A percentile compares a stretch with the other conserved stretches of the same genome.
These are phyloP conservation scores for Pygoscelis antarcticus DNA, from an alignment of 2,113 vertebrate genomes.

Conservation along the genomic window DNA sequence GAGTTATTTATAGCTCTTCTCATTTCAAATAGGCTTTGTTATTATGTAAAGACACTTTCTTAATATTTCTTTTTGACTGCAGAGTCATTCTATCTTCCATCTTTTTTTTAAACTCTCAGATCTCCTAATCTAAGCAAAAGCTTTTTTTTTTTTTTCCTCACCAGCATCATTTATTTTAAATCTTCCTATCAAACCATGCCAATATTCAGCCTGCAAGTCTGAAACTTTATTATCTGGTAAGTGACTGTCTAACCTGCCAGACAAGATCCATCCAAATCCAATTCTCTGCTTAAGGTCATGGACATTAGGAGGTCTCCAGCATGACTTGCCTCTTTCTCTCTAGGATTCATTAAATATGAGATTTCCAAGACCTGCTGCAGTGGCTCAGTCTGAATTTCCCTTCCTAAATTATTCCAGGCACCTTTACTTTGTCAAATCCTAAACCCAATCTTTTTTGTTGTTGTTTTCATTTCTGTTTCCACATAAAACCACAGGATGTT, in stretches of 20 bases:
- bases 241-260: not conserved
- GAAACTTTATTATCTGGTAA: not conserved
- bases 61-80: not conserved
- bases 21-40: not conserved
- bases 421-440: not conserved
- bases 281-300: not conserved
- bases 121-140: not conserved
- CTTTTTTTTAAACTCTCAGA: not conserved
- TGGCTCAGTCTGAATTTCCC: not conserved
- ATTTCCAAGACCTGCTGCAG: not conserved
- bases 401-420: not conserved
- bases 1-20: not conserved
- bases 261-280: slow-evolving; percentile 30
- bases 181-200: not conserved
- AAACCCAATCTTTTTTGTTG: not conserved
- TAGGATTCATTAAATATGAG: not conserved
- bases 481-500: not conserved
- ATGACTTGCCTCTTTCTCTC: not conserved
- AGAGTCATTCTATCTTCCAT: not conserved
- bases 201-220: not conserved
- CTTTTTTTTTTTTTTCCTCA: not conserved
- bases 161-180: not conserved
- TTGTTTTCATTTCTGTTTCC: not conserved
- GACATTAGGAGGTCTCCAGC: not conserved
- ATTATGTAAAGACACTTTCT: not conserved